Conservation (phyloP, 2,113 vertebrate genomes). For the Macquaria ambigua region DNA sequence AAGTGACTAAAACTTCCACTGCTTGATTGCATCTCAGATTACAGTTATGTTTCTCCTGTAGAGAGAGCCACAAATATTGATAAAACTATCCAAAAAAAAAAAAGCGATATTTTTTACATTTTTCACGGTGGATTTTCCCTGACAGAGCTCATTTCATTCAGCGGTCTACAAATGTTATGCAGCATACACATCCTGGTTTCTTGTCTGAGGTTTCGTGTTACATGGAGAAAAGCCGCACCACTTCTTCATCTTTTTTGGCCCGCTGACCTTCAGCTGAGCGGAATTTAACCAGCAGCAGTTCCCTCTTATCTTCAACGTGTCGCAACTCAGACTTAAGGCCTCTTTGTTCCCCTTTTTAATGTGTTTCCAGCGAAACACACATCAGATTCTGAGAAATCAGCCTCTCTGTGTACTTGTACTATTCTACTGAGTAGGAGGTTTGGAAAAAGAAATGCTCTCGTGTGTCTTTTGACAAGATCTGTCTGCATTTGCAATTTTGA, state of each 20-base stretch:
- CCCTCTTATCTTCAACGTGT: constrained; percentile 65
- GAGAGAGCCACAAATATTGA: background rate
- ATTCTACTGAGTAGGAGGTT: background rate
- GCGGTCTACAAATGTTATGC: background rate
- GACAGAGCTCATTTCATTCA: constrained; percentile 26
- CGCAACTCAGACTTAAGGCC: constrained; percentile 26
- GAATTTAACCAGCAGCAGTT: constrained; percentile 64
- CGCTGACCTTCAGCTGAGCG: constrained; percentile 49
- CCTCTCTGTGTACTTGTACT: background rate
- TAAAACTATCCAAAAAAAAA: constrained; percentile 8
- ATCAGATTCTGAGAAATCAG: constrained; percentile 17
- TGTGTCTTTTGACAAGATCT: background rate
- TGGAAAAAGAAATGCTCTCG: background rate
- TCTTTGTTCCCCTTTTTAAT: constrained; percentile 67
- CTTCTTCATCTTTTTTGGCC: constrained; percentile 41
- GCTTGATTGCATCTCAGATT: background rate
- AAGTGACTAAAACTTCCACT: constrained; percentile 4
- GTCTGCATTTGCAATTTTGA: background rate
- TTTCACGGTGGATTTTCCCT: constrained; percentile 28
- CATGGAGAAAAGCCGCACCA: constrained; percentile 31
- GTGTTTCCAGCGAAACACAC: constrained; percentile 19
- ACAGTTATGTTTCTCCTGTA: background rate
- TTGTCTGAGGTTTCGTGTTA: constrained; percentile 23
- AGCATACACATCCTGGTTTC: constrained; percentile 15
- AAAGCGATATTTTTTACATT: constrained; percentile 1